Percentiles rank a stretch among this genome's conserved stretches.
phyloP scores from a whole-genome alignment of 2,113 vertebrate genomes.

The Etheostoma cragini region DNA sequence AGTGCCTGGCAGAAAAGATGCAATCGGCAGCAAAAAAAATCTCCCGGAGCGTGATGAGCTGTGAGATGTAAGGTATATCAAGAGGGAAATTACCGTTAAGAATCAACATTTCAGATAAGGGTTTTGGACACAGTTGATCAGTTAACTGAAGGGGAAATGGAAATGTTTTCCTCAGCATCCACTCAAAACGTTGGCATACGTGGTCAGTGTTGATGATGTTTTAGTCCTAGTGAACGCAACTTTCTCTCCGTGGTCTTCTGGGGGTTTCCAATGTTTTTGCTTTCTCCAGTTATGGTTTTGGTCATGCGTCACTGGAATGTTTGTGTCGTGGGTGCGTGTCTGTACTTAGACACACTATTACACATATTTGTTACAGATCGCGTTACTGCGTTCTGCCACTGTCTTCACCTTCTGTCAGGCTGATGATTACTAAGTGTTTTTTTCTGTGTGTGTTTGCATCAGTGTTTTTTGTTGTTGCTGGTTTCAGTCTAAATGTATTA shows the following conservation, averaged over 20 bases:
- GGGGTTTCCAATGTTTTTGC: slow-evolving; percentile 28
- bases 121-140: neutral
- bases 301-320: slow-evolving; percentile 51
- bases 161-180: slow-evolving; percentile 17
- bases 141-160: neutral
- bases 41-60: slow-evolving; percentile 24
- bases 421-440: slow-evolving; percentile 8
- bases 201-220: slow-evolving; percentile 12
- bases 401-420: slow-evolving; percentile 39
- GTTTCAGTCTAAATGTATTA: neutral
- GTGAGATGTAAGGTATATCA: slow-evolving; percentile 1
- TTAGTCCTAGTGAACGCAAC: slow-evolving; percentile 16
- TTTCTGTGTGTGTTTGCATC: slow-evolving; percentile 1
- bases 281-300: slow-evolving; percentile 10
- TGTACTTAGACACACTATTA: slow-evolving; percentile 34
- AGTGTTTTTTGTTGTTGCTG: neutral
- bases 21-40: slow-evolving; percentile 24
- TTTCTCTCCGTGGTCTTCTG: neutral
- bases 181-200: neutral
- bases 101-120: neutral
- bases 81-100: slow-evolving; percentile 11
- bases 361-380: slow-evolving; percentile 48
- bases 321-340: slow-evolving; percentile 28
- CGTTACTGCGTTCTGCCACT: slow-evolving; percentile 48
- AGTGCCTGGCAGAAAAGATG: slow-evolving; percentile 25